Evolutionary conservation across 2,113 vertebrate species (phyloP).

Genomic region (Cnemophilus loriae): DNA sequence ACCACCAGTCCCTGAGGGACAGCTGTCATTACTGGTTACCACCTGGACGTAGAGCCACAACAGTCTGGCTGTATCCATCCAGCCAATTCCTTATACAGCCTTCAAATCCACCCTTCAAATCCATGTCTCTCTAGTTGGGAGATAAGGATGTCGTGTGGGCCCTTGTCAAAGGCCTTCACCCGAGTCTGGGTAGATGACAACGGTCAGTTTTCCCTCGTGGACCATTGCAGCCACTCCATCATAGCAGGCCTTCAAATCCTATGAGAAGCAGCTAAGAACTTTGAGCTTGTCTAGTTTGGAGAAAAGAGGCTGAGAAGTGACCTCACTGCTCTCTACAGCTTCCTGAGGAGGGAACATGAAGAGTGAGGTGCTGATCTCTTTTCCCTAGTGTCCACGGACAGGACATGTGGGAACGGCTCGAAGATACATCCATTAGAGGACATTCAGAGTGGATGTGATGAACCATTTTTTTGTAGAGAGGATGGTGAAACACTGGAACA

Average conservation of each 20-base stretch:
- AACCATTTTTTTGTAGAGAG: not conserved
- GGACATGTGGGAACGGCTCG: accelerated
- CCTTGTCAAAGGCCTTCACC: not conserved
- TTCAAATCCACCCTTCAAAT: not conserved
- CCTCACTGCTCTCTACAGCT: not conserved
- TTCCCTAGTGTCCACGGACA: not conserved
- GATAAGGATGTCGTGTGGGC: not conserved
- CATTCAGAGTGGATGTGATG: not conserved
- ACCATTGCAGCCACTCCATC: not conserved
- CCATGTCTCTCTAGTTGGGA: not conserved
- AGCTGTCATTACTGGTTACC: not conserved
- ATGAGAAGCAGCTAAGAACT: not conserved
- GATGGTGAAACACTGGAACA: not conserved
- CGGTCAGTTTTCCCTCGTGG: not conserved
- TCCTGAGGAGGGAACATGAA: not conserved
- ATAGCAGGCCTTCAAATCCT: not conserved
- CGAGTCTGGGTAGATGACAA: not conserved
- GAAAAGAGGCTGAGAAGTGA: not conserved
- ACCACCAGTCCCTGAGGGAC: not conserved
- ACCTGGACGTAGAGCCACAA: not conserved
- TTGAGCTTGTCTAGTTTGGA: not conserved
- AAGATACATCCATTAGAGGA: not conserved
- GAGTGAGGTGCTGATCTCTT: not conserved
- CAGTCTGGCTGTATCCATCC: not conserved
- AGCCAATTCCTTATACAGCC: not conserved